Percentiles rank a stretch among this genome's conserved stretches.
phyloP scores from a whole-genome alignment of 2,888 invertebrate species.

The Trissoscelio sp. region DNA sequence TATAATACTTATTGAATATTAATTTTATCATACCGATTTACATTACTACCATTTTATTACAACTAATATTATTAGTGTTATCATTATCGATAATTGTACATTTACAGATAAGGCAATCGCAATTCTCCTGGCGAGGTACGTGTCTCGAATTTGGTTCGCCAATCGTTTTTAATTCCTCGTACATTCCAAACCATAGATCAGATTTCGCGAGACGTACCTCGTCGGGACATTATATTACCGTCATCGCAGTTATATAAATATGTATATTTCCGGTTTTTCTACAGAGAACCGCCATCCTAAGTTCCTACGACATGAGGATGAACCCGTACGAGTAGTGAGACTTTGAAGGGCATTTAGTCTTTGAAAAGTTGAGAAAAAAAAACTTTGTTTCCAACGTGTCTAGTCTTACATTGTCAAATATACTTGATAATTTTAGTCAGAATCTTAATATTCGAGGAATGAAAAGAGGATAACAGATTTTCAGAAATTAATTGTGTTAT shows the following conservation, averaged over 20 bases:
- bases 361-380: constrained; percentile 2
- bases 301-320: constrained; percentile 80
- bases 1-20: constrained; percentile 55
- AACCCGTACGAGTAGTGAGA: constrained; percentile 70
- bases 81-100: constrained; percentile 55
- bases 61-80: constrained; percentile 58
- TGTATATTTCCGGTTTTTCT: constrained; percentile 75
- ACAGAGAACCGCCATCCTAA: constrained; percentile 79
- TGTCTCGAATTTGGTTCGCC: background rate
- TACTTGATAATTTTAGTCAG: too few species aligned
- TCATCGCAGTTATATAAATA: constrained; percentile 61
- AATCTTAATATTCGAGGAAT: too few species aligned
- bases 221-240: constrained; percentile 24
- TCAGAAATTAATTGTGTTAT: too few species aligned
- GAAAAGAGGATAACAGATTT: too few species aligned
- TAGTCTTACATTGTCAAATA: too few species aligned
- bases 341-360: constrained; percentile 14
- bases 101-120: constrained; percentile 41
- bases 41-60: constrained; percentile 53
- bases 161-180: constrained; percentile 21
- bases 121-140: background rate
- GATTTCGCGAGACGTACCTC: constrained; percentile 16
- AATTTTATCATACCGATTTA: constrained; percentile 59
- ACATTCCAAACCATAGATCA: constrained; percentile 7
- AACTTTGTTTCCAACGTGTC: too few species aligned